Percentiles rank a stretch among this genome's conserved stretches.
phyloP scores from a whole-genome alignment of 2,888 invertebrate genomes.

The Ochropleura leucogaster region DNA sequence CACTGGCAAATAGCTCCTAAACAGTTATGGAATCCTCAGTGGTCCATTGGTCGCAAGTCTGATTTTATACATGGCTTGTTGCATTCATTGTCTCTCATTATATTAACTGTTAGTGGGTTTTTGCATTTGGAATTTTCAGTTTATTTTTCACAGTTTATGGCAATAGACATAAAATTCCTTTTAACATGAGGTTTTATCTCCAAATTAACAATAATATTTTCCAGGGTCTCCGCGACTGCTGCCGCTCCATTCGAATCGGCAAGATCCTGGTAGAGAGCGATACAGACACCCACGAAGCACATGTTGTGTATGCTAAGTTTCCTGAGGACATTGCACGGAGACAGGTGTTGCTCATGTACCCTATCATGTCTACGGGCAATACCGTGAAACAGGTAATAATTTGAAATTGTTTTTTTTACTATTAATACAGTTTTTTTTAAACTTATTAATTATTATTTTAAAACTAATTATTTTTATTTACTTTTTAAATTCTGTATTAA shows the following conservation, averaged over 20 bases:
- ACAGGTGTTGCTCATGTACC: conserved; percentile 98
- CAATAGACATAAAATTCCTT: neutral
- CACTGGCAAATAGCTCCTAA: too few species aligned
- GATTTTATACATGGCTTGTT: too few species aligned
- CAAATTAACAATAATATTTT: conserved; percentile 57
- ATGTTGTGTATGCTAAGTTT: conserved; percentile 99
- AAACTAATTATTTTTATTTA: too few species aligned
- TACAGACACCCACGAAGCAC: conserved; percentile 98
- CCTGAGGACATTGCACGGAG: conserved; percentile 98
- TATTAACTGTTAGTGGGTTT: neutral
- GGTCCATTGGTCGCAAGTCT: too few species aligned
- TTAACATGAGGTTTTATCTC: neutral
- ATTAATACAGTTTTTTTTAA: too few species aligned
- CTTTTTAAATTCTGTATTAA: neutral
- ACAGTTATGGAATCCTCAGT: too few species aligned
- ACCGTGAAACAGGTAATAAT: conserved; percentile 94
- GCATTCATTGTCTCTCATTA: too few species aligned
- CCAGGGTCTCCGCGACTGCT: conserved; percentile 97
- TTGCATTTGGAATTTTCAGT: neutral
- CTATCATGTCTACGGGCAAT: conserved; percentile 99
- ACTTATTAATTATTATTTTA: too few species aligned
- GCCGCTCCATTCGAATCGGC: conserved; percentile 99
- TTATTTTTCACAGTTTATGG: neutral
- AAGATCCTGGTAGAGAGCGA: conserved; percentile 99
- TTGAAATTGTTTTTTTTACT: neutral